Evolutionary conservation across 2,888 invertebrate genomes (phyloP), one percentile per base, ranked within the genome.

Genomic region (Lucinisca nassula): DNA sequence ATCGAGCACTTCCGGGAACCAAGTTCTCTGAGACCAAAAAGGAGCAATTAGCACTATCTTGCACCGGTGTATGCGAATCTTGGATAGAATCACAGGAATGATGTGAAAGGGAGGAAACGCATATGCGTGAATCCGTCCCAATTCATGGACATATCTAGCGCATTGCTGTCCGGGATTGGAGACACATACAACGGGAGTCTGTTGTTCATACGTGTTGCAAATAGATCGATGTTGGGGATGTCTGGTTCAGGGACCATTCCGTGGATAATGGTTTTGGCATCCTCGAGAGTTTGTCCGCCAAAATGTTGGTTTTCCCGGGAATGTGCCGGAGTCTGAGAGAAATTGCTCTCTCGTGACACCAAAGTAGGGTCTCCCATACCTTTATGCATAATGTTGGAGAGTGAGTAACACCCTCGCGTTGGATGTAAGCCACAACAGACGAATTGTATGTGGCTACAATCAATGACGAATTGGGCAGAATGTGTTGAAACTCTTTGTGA

Each of bases 341-440:
- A 8, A 74, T 45, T 21, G 10, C 0, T 8, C 45, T 17, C 8
- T 24, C 32, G 32, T 75, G 55, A 10, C 80, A 80, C n/a, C 79
- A 61, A 10, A 76, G 72, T 8, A 84, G 75, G 17, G 70, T 24
- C 4, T 79, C 49, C 61, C 61, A 38, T 10, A 49, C 27, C 21
- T 72, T 24, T 14, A 51, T 37, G 55, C 61, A 80, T 24, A 80
- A 61, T 0, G 80, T n/a, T 8, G 51, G 67, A 21, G 80, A 84
- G 21, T 80, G 74, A n/a, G 76, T 84, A n/a, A 67, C 84, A 6
- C 70, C 80, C 27, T 80, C 61, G n/a, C 49, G 75, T 38, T 74
- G 51, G 14, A 84, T 38, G 38, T 80, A 84, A 17, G 76, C 27
- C 17, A 84, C 84, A 24, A 67, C 55, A 17, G 79, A 74, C 6